A percentile compares a stretch with the other conserved stretches of the same genome.
Evolutionary conservation across 2,113 vertebrate species (phyloP).

Genomic region (Emydura subglobosa): DNA sequence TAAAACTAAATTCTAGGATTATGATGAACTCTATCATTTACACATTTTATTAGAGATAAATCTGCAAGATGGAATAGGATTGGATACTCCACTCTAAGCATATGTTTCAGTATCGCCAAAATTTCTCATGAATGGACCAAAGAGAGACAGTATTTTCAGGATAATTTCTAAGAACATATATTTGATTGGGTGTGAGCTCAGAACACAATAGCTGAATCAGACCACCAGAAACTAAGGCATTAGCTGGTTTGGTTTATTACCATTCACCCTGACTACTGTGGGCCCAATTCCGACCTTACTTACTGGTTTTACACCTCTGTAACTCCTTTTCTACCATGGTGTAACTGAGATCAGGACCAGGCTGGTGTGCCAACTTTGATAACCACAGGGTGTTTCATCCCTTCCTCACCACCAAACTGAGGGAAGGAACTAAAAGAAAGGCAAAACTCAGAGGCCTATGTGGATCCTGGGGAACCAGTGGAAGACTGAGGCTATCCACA

Average conservation of each 20-base stretch:
- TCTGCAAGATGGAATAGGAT: slow-evolving; percentile 38
- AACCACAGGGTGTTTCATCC: not conserved
- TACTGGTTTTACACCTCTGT: not conserved
- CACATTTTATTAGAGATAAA: slow-evolving; percentile 29
- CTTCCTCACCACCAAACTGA: not conserved
- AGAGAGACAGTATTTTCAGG: not conserved
- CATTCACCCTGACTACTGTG: not conserved
- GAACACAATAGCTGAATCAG: not conserved
- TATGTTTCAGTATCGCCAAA: slow-evolving; percentile 2
- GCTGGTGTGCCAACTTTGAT: not conserved
- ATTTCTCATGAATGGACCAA: slow-evolving; percentile 49
- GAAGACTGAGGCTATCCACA: not conserved
- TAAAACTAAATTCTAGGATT: slow-evolving; percentile 36
- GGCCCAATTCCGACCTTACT: not conserved
- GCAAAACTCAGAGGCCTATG: not conserved
- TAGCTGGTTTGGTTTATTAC: not conserved
- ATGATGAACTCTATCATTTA: slow-evolving; percentile 36
- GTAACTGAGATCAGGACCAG: not conserved
- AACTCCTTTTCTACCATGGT: not conserved
- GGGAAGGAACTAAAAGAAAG: not conserved
- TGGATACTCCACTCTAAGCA: slow-evolving; percentile 36
- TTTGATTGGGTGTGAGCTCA: not conserved
- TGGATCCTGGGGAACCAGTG: not conserved
- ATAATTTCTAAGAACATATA: not conserved
- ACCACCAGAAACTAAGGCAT: not conserved